Conservation (phyloP, 2,888 invertebrate species). For the Pandemis corylana region DNA sequence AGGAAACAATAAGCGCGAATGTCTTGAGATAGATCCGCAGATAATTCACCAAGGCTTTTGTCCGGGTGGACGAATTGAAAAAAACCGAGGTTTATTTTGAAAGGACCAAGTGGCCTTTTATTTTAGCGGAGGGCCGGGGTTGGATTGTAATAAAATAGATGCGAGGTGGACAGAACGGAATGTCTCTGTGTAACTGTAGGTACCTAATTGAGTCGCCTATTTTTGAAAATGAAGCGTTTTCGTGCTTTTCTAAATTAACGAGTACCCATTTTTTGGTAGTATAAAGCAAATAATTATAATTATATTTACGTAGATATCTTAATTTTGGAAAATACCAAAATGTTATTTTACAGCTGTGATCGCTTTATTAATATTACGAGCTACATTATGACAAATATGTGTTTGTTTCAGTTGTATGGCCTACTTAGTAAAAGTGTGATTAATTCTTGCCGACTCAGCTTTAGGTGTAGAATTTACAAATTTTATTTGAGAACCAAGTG, state of each 20-base stretch:
- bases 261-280: no score
- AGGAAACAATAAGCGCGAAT: constrained; percentile 65
- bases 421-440: no score
- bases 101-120: constrained; percentile 32
- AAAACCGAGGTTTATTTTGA: constrained; percentile 41
- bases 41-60: constrained; percentile 50
- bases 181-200: neutral
- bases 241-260: neutral
- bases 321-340: no score
- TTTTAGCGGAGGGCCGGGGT: constrained; percentile 18
- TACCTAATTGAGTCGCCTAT: neutral
- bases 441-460: no score
- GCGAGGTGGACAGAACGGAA: constrained; percentile 3
- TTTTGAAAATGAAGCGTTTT: neutral
- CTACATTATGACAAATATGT: no score
- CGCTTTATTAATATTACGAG: no score
- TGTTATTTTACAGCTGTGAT: no score
- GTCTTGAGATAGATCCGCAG: constrained; percentile 61
- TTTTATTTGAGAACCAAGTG: no score
- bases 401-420: no score
- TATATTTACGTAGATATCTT: no score
- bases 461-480: no score
- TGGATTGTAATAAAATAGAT: constrained; percentile 16
- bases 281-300: no score
- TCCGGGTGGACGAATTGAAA: constrained; percentile 39